Conservation (phyloP, 2,888 invertebrate genomes). For the Rapana venosa region DNA sequence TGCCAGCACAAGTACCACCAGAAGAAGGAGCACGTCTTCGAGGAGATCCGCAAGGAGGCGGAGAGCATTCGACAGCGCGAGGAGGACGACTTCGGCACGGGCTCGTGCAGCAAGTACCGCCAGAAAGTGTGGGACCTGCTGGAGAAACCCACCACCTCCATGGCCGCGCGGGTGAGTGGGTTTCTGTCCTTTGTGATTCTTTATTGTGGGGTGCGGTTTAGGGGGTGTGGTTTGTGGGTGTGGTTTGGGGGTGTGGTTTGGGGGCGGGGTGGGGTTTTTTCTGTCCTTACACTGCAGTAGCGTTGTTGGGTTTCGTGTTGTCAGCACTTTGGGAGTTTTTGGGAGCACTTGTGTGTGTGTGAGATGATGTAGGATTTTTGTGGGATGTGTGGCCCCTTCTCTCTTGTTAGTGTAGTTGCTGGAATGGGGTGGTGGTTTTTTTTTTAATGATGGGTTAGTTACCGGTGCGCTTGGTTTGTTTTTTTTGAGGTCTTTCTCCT, state of each 20-base stretch:
- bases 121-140: conserved; percentile 98
- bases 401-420: too few species aligned
- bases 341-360: background rate
- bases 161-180: conserved; percentile 94
- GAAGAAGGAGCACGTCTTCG: conserved; percentile 94
- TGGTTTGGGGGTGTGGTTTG: too few species aligned
- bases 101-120: conserved; percentile 95
- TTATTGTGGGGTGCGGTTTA: too few species aligned
- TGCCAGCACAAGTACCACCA: conserved; percentile 99
- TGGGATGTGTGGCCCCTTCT: background rate
- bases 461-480: background rate
- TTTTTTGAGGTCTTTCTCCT: background rate
- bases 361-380: too few species aligned
- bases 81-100: conserved; percentile 97
- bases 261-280: background rate
- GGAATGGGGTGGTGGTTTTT: background rate
- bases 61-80: conserved; percentile 95
- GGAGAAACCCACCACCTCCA: conserved; percentile 96
- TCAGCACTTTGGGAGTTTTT: background rate
- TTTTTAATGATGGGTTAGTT: background rate
- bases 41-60: conserved; percentile 99
- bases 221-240: background rate
- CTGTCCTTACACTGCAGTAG: background rate
- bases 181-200: background rate
- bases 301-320: too few species aligned